Percentiles rank a stretch among this genome's conserved stretches.
Evolutionary conservation across 2,113 vertebrate species (phyloP).

Genomic region (Rhodinocichla rosea): DNA sequence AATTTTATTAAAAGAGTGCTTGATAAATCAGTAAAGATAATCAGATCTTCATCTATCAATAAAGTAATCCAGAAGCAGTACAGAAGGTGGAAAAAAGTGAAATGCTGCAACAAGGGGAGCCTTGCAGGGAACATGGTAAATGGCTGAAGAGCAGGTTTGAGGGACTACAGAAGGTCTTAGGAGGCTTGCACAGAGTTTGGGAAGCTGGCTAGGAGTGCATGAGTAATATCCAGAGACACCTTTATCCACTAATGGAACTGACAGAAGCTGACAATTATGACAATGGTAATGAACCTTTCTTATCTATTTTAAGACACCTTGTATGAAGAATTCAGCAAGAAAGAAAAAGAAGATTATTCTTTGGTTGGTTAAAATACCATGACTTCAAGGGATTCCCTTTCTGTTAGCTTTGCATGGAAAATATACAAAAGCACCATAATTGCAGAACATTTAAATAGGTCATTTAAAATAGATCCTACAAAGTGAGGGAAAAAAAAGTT

Average conservation of each 20-base stretch:
- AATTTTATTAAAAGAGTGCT: constrained; percentile 12
- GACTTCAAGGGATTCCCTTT: constrained; percentile 48
- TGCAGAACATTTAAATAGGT: constrained; percentile 44
- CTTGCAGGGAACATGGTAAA: not conserved
- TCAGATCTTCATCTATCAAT: not conserved
- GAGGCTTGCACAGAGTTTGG: not conserved
- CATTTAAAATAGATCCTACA: constrained; percentile 38
- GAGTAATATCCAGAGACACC: not conserved
- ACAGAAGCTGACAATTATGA: constrained; percentile 26
- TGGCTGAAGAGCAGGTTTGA: not conserved
- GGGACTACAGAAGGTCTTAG: not conserved
- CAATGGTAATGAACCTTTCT: not conserved
- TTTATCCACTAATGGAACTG: constrained; percentile 30
- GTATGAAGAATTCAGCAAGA: not conserved
- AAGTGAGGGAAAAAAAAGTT: not conserved
- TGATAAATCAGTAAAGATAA: not conserved
- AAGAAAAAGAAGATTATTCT: not conserved
- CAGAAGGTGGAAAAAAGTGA: not conserved
- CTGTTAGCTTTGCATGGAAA: not conserved
- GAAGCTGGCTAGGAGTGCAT: not conserved
- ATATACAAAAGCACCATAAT: constrained; percentile 31
- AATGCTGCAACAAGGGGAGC: not conserved
- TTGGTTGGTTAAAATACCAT: constrained; percentile 15
- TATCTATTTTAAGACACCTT: constrained; percentile 31
- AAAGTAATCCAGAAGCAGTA: not conserved